phyloP scores from a whole-genome alignment of 2,113 vertebrate species.

The Anthoscopus minutus region DNA sequence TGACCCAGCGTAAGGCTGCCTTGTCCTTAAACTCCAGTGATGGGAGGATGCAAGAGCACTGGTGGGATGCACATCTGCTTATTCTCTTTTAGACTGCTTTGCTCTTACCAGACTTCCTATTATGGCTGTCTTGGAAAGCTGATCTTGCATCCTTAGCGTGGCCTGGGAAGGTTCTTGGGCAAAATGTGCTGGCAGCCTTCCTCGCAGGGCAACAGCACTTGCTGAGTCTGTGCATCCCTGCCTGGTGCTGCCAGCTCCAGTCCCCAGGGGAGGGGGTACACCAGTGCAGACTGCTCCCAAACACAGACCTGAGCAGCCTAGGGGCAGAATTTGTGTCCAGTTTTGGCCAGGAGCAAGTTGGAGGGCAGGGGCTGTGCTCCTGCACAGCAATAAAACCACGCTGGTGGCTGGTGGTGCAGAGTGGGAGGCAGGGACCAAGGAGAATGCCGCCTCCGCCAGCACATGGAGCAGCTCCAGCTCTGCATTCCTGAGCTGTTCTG shows the following conservation, averaged over 20 bases:
- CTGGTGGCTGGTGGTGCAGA: background rate
- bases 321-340: background rate
- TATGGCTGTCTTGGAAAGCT: background rate
- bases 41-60: background rate
- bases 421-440: conserved; percentile 5
- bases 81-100: background rate
- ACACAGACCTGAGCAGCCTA: background rate
- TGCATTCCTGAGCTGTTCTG: conserved; percentile 69
- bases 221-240: background rate
- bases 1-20: background rate
- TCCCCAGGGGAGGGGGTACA: background rate
- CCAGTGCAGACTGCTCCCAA: background rate
- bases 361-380: background rate
- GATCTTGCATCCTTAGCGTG: background rate
- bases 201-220: background rate
- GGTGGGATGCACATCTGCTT: background rate
- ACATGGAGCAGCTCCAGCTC: conserved; percentile 66
- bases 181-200: background rate
- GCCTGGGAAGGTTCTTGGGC: background rate
- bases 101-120: background rate
- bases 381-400: background rate
- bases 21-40: background rate
- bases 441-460: conserved; percentile 25
- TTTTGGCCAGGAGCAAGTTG: background rate
- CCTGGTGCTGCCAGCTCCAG: rapidly evolving